These are phyloP conservation scores for Thunnus albacares DNA, from an alignment of 2,797 vertebrate genomes.

Conservation along the genomic window DNA sequence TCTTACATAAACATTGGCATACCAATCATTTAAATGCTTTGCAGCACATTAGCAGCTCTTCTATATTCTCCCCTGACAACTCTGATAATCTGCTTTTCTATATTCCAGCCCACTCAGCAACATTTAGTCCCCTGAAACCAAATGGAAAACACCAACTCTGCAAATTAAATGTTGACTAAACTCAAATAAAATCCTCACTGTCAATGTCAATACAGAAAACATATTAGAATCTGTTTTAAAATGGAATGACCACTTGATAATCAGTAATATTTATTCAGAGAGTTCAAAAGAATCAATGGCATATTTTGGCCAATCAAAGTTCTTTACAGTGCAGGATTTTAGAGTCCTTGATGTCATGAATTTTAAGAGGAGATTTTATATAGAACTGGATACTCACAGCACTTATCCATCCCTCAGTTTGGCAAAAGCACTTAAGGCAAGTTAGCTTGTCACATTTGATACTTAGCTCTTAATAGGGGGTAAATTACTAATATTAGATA, in stretches of 20 bases:
- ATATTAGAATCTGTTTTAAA: neutral
- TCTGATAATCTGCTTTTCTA: conserved; percentile 2
- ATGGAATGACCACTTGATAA: neutral
- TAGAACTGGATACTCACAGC: neutral
- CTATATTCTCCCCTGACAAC: conserved; percentile 1
- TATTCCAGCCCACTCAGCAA: conserved; percentile 3
- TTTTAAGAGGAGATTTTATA: neutral
- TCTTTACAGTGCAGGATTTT: neutral
- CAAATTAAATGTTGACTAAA: neutral
- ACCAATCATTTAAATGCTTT: neutral
- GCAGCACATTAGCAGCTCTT: conserved; percentile 8
- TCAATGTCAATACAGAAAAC: neutral
- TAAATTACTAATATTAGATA: conserved; percentile 26
- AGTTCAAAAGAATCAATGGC: neutral
- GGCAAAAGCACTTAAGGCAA: conserved; percentile 10
- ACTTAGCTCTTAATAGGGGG: conserved; percentile 14
- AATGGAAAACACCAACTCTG: conserved; percentile 4
- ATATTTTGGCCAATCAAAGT: neutral
- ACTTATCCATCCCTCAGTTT: neutral
- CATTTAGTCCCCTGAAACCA: neutral
- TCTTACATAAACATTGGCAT: neutral
- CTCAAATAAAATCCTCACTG: neutral
- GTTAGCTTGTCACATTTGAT: conserved; percentile 29
- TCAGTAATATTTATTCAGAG: neutral
- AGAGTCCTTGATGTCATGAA: neutral